Evolutionary conservation across 2,113 vertebrate genomes (phyloP).

Genomic region (Pygoscelis adeliae): DNA sequence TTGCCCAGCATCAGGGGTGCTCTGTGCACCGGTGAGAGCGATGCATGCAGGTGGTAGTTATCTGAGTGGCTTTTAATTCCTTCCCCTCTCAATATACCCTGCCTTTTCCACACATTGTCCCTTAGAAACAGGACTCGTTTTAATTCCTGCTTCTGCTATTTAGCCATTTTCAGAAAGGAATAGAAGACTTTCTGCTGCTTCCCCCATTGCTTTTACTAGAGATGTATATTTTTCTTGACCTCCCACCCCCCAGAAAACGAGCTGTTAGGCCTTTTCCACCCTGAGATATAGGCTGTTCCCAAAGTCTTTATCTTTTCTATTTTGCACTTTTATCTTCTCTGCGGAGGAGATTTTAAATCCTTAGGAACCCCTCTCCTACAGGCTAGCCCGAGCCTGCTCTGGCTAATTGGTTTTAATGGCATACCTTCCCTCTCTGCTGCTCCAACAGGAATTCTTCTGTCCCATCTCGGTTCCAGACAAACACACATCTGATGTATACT

Average conservation of each 20-base stretch:
- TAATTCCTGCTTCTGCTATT: not conserved
- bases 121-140: not conserved
- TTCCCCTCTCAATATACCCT: not conserved
- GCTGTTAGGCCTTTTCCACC: not conserved
- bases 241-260: not conserved
- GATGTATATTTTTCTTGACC: not conserved
- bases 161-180: not conserved
- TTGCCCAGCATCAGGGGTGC: not conserved
- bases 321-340: not conserved
- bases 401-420: not conserved
- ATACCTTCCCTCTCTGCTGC: not conserved
- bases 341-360: not conserved
- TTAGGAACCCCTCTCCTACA: not conserved
- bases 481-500: not conserved
- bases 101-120: not conserved
- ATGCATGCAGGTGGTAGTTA: not conserved
- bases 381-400: not conserved
- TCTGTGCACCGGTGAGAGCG: rapidly evolving
- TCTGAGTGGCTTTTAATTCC: not conserved
- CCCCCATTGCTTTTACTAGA: not conserved
- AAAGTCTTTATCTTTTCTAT: not conserved
- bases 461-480: not conserved
- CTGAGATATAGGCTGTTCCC: not conserved
- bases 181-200: not conserved
- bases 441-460: not conserved